A percentile compares a stretch with the other conserved stretches of the same genome.
Evolutionary conservation across 2,113 vertebrate species (phyloP).

Genomic region (Mobula birostris): DNA sequence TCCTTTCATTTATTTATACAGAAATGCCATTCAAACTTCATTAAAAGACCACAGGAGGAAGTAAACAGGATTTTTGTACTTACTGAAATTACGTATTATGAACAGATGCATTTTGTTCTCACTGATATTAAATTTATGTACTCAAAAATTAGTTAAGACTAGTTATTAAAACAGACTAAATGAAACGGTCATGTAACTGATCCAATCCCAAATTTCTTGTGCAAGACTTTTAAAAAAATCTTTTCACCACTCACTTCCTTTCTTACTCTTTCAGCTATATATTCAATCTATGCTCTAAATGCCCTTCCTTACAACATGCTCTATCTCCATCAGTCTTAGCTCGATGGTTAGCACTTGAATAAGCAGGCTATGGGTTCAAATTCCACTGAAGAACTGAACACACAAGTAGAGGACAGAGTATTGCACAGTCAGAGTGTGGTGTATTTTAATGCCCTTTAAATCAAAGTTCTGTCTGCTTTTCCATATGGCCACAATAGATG

Average conservation of each 20-base stretch:
- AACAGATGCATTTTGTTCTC: slow-evolving; percentile 6
- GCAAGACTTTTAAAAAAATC: no score
- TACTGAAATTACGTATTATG: neutral
- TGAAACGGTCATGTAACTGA: neutral
- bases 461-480: no score
- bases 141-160: neutral
- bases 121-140: neutral
- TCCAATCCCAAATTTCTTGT: neutral
- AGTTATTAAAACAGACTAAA: slow-evolving; percentile 17
- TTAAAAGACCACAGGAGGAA: neutral
- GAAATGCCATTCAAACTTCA: neutral
- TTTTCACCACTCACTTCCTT: neutral
- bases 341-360: no score
- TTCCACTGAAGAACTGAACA: no score
- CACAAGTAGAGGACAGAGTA: no score
- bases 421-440: no score
- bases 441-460: no score
- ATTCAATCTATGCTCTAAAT: neutral
- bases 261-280: neutral
- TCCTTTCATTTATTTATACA: neutral
- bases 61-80: no score
- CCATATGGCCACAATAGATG: no score
- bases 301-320: no score
- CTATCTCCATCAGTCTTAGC: no score
- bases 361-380: no score